Base-by-base conservation (phyloP, 2,888 invertebrate species). In the Pediacus dermestoides region DNA sequence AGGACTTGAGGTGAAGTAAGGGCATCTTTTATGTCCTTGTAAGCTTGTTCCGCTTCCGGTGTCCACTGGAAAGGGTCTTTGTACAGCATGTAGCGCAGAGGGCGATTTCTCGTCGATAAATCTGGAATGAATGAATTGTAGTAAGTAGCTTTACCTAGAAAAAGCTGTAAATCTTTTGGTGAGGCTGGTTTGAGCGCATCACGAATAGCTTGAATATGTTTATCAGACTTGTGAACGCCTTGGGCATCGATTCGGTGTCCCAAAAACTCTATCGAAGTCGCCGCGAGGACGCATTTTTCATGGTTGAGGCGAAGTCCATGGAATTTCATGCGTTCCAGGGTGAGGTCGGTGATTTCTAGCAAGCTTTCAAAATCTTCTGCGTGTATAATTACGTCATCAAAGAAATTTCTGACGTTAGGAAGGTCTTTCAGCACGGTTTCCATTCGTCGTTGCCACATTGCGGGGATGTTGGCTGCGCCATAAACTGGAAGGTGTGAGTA, bases 391-490 rank as follows among this genome's bases (percentile, higher is more conserved):
- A 18, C 21, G n/a, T 18, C 21, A 13, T 30, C 30, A 30, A 30
- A 30, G 6, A 30, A 30, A 14, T 30, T 30, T 14, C 12, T 13
- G 7, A 30, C 30, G 9, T 30, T 9, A 4, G 6, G 8, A 8
- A 26, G 30, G 38, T 13, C 30, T 13, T 39, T 21, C 4, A 39
- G 16, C 6, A 39, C 34, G 1, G 35, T 16, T 8, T 39, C 34
- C 39, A 39, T 39, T 15, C 40, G 34, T 1, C 44, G 37, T 9
- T 47, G 45, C 49, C 49, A 48, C 12, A 50, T 42, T 4, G 48
- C 44, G 11, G 48, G 44, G 28, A 49, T 49, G 25, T 44, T 51
- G 2, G 46, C 49, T 10, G 42, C 42, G 10, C 40, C 40, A 10
- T 43, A 16, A 4, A 34, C 34, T 12, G n/a, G 2, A 10, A 45